These are phyloP conservation scores for Sceliomorpha sp. DNA, from an alignment of 2,888 invertebrate genomes.

Conservation along the genomic window DNA sequence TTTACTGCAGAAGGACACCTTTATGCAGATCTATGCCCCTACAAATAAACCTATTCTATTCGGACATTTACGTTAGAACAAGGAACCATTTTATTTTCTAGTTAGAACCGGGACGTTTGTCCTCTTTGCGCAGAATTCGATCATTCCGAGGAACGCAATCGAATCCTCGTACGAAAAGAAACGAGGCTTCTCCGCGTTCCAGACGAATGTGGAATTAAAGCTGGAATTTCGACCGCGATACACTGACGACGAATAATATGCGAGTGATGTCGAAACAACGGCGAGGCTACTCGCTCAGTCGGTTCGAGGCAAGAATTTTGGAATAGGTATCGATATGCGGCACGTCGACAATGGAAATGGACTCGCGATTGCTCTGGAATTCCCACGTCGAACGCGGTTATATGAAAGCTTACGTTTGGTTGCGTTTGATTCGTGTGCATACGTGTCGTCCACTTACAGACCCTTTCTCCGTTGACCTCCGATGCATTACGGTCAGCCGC, in stretches of 20 bases:
- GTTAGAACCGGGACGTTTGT: too few relatives aligned
- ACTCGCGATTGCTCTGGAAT: conserved; percentile 10
- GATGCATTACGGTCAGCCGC: background rate
- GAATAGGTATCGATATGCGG: background rate
- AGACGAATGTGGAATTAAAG: conserved; percentile 8
- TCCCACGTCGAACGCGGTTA: background rate
- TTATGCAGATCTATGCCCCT: too few relatives aligned
- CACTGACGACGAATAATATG: background rate
- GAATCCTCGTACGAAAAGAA: too few relatives aligned
- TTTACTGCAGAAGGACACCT: too few relatives aligned
- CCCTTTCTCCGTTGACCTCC: conserved; percentile 9
- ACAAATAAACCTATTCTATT: too few relatives aligned
- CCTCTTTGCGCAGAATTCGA: too few relatives aligned
- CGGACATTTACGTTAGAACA: too few relatives aligned
- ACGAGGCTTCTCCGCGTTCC: conserved; percentile 9
- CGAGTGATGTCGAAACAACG: background rate
- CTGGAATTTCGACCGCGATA: conserved; percentile 5
- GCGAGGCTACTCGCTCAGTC: background rate
- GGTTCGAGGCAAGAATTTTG: background rate
- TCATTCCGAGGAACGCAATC: too few relatives aligned
- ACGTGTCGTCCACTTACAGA: too few relatives aligned
- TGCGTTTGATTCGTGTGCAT: too few relatives aligned
- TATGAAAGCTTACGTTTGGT: too few relatives aligned
- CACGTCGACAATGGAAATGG: conserved; percentile 11
- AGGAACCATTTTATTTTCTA: too few relatives aligned